Conservation (phyloP, 2,113 vertebrate species). For the Silurus meridionalis region DNA sequence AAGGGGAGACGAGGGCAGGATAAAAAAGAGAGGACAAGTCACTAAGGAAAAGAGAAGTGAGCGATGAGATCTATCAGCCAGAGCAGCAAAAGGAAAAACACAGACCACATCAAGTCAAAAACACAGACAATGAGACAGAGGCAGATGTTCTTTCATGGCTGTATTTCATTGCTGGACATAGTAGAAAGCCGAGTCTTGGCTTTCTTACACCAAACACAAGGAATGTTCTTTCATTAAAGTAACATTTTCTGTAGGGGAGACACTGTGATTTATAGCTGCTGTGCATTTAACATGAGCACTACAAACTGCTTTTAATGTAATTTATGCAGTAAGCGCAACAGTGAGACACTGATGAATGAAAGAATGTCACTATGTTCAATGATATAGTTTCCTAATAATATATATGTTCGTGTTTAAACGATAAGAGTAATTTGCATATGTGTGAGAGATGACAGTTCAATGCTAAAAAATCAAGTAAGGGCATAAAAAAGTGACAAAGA, state of each 20-base stretch:
- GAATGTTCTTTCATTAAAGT: neutral
- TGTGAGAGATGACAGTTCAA: neutral
- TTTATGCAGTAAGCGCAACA: neutral
- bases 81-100: constrained; percentile 33
- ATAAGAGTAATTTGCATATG: neutral
- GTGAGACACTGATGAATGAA: neutral
- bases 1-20: constrained; percentile 20
- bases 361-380: neutral
- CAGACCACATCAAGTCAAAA: constrained; percentile 12
- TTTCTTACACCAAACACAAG: neutral
- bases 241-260: neutral
- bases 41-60: constrained; percentile 21
- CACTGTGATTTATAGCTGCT: neutral
- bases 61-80: constrained; percentile 28
- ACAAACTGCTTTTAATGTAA: neutral
- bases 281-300: neutral
- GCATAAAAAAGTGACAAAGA: neutral
- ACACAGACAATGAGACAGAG: constrained; percentile 13
- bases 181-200: neutral
- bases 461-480: neutral
- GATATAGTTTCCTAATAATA: neutral
- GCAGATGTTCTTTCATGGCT: constrained; percentile 3
- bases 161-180: neutral
- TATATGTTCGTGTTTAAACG: neutral
- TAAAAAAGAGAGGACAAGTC: constrained; percentile 39